Evolutionary conservation across 2,888 invertebrate species (phyloP).

Genomic region (Poecilobothrus nobilitatus): DNA sequence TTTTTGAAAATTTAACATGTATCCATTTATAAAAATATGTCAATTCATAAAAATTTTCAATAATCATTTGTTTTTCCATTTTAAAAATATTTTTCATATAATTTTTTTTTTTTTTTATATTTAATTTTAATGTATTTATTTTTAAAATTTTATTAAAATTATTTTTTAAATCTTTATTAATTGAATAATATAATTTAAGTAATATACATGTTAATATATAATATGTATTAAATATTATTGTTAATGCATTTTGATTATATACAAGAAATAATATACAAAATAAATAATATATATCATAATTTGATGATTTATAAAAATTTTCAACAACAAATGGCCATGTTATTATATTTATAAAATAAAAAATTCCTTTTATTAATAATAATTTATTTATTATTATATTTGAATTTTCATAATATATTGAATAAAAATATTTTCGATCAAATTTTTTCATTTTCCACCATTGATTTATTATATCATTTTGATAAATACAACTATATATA

Average conservation of each 20-base stretch:
- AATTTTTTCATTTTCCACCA: not conserved
- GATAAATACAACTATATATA: not conserved
- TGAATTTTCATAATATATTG: not conserved
- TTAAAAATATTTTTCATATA: not conserved
- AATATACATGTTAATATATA: not conserved
- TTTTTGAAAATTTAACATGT: not conserved
- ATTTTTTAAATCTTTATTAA: not conserved
- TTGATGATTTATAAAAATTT: not conserved
- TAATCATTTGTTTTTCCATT: not conserved
- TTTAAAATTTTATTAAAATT: not conserved
- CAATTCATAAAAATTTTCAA: not conserved
- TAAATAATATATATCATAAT: not conserved
- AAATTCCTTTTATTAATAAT: not conserved
- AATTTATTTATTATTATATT: not conserved
- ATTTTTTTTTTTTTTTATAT: not conserved
- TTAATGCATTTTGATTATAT: not conserved
- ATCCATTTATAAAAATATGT: not conserved
- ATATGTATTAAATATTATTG: not conserved
- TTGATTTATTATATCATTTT: not conserved
- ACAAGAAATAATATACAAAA: not conserved
- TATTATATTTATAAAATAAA: not conserved
- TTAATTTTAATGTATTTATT: not conserved
- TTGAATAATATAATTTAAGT: not conserved
- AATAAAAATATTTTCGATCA: not conserved
- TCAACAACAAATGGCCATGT: not conserved